Evolutionary conservation across 2,113 vertebrate genomes (phyloP), one percentile per base, ranked within the genome.

Genomic region (Nothoprocta pentlandii): DNA sequence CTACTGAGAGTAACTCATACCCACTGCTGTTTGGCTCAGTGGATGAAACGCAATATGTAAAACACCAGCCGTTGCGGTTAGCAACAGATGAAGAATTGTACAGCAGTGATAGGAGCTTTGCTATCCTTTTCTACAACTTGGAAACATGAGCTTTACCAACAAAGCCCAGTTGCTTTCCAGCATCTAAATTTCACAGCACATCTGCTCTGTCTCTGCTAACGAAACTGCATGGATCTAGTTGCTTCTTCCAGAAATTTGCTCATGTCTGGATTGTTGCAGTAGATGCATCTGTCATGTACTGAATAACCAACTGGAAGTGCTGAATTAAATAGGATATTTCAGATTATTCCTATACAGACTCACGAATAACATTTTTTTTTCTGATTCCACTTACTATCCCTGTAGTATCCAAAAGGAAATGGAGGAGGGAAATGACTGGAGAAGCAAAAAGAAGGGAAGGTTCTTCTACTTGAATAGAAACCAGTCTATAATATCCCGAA

Each of bases 181-280:
- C 74, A 83, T 91, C 79, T 89, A 34, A 25, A 64, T 93, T 90
- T 96, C 90, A 89, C 82, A 89, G 84, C 62, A 73, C 76, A 95
- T 88, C 85, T 88, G 88, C 22, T 56, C 30, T 30, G 46, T 49
- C 8, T 69, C 69, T 49, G 39, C 46, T 69, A 39, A 79, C 34
- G 49, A 83, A 76, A 66, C 79, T 20, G 53, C 19, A 13, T 7
- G 61, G 66, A 66, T 73, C 61, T 77, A 21, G 59, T 11, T 25
- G 63, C 36, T 92, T 58, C 77, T 51, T 32, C 73, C 66, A 90
- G 75, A 88, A 85, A 71, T 19, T n/a, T 3, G 1, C 7, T 80
- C 53, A 25, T 51, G 84, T 78, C 80, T 92, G 68, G 78, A 49
- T 77, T 41, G 19, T 85, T 80, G 28, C 44, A n/a, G 28, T 0